These are phyloP conservation scores for Lycaon pictus DNA, from an alignment of 2,113 vertebrate species.

Conservation along the genomic window DNA sequence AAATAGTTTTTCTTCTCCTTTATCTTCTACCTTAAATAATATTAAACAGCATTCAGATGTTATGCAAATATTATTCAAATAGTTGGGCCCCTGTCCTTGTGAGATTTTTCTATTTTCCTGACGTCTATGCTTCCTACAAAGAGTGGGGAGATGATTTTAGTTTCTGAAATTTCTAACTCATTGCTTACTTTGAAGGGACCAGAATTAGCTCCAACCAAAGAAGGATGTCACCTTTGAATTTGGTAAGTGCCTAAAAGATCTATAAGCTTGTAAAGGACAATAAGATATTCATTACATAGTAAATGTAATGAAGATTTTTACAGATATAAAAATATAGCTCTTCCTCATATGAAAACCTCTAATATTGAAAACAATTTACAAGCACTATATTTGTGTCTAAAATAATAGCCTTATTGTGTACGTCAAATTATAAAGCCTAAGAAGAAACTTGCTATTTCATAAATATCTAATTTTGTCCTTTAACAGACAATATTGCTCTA, in stretches of 20 bases:
- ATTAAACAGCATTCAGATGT: not conserved
- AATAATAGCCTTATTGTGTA: not conserved
- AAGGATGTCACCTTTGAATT: not conserved
- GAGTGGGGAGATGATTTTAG: not conserved
- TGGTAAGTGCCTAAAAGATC: not conserved
- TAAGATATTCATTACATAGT: not conserved
- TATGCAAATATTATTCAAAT: not conserved
- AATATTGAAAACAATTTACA: not conserved
- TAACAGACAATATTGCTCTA: not conserved
- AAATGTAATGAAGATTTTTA: not conserved
- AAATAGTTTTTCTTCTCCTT: not conserved
- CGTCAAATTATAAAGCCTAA: slow-evolving; percentile 31
- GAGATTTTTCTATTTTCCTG: not conserved
- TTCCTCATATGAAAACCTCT: not conserved
- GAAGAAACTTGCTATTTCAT: not conserved
- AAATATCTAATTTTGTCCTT: not conserved
- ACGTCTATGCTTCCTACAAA: not conserved
- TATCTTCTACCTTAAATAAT: slow-evolving; percentile 12
- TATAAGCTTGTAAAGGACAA: not conserved
- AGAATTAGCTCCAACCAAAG: slow-evolving; percentile 9
- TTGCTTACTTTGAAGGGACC: not conserved
- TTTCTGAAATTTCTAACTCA: not conserved
- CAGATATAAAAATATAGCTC: not conserved
- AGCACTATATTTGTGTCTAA: not conserved
- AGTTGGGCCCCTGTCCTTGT: not conserved